Evolutionary conservation across 2,888 invertebrate species (phyloP).

Genomic region (Pogonocherus hispidulus): DNA sequence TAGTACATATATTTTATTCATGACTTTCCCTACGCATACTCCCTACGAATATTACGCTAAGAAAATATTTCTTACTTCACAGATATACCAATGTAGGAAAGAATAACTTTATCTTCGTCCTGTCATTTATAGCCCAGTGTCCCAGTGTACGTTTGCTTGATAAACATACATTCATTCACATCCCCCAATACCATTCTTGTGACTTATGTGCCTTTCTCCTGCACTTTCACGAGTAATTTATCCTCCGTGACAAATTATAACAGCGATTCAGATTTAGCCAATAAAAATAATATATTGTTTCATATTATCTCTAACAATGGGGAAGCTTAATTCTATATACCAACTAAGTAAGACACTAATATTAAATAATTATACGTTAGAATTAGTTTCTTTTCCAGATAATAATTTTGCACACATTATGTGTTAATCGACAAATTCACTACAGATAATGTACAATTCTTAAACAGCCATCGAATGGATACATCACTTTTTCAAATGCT

Average conservation of each 20-base stretch:
- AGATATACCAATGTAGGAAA: no score
- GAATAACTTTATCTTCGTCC: constrained; percentile 4
- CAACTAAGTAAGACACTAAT: neutral
- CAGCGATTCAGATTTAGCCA: constrained; percentile 32
- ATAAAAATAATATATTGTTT: constrained; percentile 32
- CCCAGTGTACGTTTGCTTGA: neutral
- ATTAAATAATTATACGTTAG: no score
- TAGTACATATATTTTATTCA: no score
- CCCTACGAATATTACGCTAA: no score
- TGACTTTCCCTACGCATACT: no score
- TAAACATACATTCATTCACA: constrained; percentile 19
- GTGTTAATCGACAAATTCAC: no score
- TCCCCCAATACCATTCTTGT: constrained; percentile 9
- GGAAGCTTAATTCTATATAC: neutral
- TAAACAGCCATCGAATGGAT: no score
- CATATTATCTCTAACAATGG: neutral
- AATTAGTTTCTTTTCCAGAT: no score
- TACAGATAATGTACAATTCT: no score
- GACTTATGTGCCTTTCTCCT: neutral
- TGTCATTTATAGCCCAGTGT: constrained; percentile 11
- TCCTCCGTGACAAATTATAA: constrained; percentile 21
- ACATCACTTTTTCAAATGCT: no score
- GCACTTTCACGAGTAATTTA: constrained; percentile 33
- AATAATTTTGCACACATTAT: no score
- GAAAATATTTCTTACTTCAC: no score